phyloP scores from a whole-genome alignment of 2,888 invertebrate genomes.

The Callinectes sapidus region DNA sequence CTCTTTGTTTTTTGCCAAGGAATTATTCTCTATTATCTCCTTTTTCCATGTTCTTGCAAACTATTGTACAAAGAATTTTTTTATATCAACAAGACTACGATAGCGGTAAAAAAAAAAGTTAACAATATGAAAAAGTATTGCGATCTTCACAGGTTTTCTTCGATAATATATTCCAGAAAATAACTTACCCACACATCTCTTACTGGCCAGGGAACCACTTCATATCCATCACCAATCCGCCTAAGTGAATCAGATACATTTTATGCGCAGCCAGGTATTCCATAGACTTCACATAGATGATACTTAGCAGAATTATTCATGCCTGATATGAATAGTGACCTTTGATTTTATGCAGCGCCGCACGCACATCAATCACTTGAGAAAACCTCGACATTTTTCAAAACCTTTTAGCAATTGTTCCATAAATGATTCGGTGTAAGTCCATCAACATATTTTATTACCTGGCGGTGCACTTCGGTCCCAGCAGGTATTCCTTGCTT shows the following conservation, averaged over 20 bases:
- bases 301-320: slow-evolving; percentile 6
- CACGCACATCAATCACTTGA: background rate
- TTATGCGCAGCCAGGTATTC: background rate
- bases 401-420: background rate
- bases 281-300: background rate
- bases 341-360: slow-evolving; percentile 3
- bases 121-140: background rate
- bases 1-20: no score
- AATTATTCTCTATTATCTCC: no score
- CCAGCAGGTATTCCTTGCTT: background rate
- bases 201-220: background rate
- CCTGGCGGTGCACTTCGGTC: background rate
- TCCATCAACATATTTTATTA: background rate
- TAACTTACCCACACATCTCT: background rate
- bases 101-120: background rate
- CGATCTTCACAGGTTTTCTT: background rate
- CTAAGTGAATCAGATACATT: background rate
- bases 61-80: no score
- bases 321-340: slow-evolving; percentile 13
- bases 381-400: background rate
- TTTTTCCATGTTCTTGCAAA: no score
- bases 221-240: background rate
- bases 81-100: no score
- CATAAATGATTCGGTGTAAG: background rate
- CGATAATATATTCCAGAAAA: background rate